Evolutionary conservation across 2,888 invertebrate species (phyloP).

Genomic region (Tenthredo distinguenda): DNA sequence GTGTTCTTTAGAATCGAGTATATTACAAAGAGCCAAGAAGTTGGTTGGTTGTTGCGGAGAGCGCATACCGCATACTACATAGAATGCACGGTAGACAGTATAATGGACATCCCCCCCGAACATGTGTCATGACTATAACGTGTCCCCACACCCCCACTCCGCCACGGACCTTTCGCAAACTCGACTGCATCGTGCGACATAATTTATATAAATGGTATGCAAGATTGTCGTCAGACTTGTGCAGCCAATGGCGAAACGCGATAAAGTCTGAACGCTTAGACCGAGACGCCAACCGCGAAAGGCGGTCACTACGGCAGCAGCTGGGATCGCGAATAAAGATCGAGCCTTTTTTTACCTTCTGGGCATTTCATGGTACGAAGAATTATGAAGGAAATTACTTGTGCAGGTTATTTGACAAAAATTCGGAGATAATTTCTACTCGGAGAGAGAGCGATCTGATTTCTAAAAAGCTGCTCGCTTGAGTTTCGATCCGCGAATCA

Average conservation of each 20-base stretch:
- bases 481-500: neutral
- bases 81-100: slow-evolving; percentile 69
- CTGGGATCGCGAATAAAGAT: neutral
- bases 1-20: neutral
- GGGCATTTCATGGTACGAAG: neutral
- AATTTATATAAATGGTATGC: slow-evolving; percentile 62
- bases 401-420: neutral
- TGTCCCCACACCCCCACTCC: neutral
- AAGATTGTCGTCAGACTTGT: slow-evolving; percentile 53
- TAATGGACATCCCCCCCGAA: slow-evolving; percentile 41
- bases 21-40: neutral
- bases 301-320: neutral
- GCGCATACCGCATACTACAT: slow-evolving; percentile 26
- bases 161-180: neutral
- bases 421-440: neutral
- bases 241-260: slow-evolving; percentile 31
- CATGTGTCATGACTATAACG: slow-evolving; percentile 33
- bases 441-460: no score
- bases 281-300: no score
- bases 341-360: neutral
- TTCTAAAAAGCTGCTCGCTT: no score
- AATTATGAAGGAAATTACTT: neutral
- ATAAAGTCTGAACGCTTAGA: neutral
- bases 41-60: slow-evolving; percentile 56
- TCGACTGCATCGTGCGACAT: slow-evolving; percentile 55